Conservation (phyloP, 2,113 vertebrate species). For the Furnarius figulus region DNA sequence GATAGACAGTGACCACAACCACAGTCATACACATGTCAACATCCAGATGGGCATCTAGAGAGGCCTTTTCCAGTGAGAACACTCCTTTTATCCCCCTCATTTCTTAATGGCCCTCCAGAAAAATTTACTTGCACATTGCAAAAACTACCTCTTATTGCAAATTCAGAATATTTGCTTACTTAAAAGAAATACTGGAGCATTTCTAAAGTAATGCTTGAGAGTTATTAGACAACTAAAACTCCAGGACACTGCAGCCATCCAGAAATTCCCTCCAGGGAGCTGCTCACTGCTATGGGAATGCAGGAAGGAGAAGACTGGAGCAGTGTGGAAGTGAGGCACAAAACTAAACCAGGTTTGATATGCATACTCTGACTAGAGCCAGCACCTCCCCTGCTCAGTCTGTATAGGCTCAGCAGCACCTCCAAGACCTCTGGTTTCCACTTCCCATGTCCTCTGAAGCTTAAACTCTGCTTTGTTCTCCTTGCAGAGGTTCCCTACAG, state of each 20-base stretch:
- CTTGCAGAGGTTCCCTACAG: background rate
- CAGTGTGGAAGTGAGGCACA: background rate
- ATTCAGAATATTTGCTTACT: background rate
- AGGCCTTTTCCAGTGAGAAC: background rate
- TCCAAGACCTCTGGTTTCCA: background rate
- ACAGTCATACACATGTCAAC: background rate
- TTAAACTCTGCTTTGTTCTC: background rate
- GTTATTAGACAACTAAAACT: background rate
- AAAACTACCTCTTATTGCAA: background rate
- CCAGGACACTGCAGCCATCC: background rate
- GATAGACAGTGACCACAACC: background rate
- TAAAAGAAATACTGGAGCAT: background rate
- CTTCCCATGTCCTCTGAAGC: background rate
- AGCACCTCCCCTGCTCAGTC: background rate
- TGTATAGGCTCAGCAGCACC: background rate
- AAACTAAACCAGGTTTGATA: background rate
- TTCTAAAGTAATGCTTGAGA: background rate
- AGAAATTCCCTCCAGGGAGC: background rate
- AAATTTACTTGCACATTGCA: background rate
- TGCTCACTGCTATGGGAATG: background rate
- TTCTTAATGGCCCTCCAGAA: background rate
- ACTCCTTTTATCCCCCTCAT: background rate
- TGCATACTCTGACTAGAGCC: background rate
- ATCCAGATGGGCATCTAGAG: background rate
- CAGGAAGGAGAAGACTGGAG: background rate